Conservation (phyloP, 2,888 invertebrate species). For the Troglohyphantes excavatus region DNA sequence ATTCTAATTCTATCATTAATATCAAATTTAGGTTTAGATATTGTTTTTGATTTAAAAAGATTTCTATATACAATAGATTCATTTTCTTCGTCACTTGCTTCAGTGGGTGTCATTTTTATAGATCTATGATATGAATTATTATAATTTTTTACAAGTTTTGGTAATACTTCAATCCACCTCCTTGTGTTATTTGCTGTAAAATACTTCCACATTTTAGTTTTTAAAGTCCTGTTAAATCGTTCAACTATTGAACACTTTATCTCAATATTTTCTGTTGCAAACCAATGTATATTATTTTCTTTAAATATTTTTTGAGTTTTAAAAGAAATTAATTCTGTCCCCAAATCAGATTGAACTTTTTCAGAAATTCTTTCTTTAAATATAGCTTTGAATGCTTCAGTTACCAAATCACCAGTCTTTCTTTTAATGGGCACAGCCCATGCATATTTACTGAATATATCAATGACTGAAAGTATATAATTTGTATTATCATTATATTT, state of each 20-base stretch:
- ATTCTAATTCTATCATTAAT: conserved; percentile 11
- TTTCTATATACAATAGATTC: background rate
- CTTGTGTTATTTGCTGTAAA: conserved; percentile 8
- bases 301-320: conserved; percentile 41
- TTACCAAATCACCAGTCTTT: conserved; percentile 59
- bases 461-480: conserved; percentile 77
- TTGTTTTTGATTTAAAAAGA: background rate
- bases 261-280: conserved; percentile 64
- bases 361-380: conserved; percentile 38
- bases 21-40: background rate
- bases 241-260: conserved; percentile 70
- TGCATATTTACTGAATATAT: conserved; percentile 79
- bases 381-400: conserved; percentile 67
- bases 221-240: conserved; percentile 58
- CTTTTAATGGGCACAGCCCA: conserved; percentile 77
- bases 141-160: conserved; percentile 12
- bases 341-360: conserved; percentile 66
- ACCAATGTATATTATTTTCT: conserved; percentile 61
- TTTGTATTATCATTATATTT: conserved; percentile 31
- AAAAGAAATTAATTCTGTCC: conserved; percentile 75
- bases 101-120: conserved; percentile 41
- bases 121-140: conserved; percentile 23
- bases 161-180: background rate
- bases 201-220: background rate
- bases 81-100: conserved; percentile 28